A percentile compares a stretch with the other conserved stretches of the same genome.
phyloP scores from a whole-genome alignment of 2,113 vertebrate genomes.

The Sinocyclocheilus grahami region DNA sequence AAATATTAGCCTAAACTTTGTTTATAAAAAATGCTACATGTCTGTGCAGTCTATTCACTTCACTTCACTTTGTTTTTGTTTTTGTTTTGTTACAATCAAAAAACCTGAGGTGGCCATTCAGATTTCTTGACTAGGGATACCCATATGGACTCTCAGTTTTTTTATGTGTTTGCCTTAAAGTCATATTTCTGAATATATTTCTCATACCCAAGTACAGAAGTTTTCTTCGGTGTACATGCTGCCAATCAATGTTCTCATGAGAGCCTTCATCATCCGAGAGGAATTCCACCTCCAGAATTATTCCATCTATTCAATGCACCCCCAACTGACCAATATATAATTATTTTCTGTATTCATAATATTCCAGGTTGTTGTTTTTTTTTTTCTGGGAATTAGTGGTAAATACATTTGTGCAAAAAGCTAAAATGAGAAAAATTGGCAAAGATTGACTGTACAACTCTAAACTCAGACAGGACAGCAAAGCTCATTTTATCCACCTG shows the following conservation, averaged over 20 bases:
- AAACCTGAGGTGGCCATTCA: neutral
- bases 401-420: neutral
- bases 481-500: neutral
- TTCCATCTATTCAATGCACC: neutral
- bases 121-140: neutral
- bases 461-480: neutral
- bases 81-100: neutral
- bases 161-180: neutral
- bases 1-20: too few relatives aligned
- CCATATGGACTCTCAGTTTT: neutral
- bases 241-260: constrained; percentile 17
- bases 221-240: neutral
- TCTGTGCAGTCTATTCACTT: too few relatives aligned
- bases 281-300: constrained; percentile 28
- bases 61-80: too few relatives aligned
- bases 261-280: constrained; percentile 32
- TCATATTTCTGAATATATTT: neutral
- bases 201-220: neutral
- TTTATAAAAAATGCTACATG: too few relatives aligned
- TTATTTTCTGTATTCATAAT: neutral
- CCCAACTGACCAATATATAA: neutral
- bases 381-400: neutral
- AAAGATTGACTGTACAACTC: neutral
- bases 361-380: neutral
- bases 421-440: neutral